A percentile compares a stretch with the other conserved stretches of the same genome.
Evolutionary conservation across 2,888 invertebrate species (phyloP).

Genomic region (Odontothrips loti): DNA sequence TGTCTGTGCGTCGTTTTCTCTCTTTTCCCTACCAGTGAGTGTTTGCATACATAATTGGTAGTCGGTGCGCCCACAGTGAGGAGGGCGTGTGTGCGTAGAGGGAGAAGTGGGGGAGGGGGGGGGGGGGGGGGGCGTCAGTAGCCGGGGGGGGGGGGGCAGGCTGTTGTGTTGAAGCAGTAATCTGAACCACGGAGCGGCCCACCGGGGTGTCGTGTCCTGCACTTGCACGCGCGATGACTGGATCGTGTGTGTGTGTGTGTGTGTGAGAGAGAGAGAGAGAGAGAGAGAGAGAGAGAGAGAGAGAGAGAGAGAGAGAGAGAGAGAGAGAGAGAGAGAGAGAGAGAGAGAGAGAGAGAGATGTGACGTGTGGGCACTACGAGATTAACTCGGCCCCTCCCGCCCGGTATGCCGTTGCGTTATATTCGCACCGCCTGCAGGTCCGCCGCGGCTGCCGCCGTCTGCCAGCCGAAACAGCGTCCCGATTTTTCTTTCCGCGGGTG

Average conservation of each 20-base stretch:
- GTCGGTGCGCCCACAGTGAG: neutral
- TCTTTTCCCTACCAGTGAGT: constrained; percentile 17
- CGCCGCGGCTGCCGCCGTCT: too few species aligned
- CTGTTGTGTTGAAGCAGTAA: too few species aligned
- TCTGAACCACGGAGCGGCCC: too few species aligned
- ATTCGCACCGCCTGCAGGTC: too few species aligned
- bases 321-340: too few species aligned
- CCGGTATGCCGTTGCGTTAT: neutral
- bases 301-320: too few species aligned
- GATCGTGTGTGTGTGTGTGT: too few species aligned
- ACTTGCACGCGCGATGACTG: too few species aligned
- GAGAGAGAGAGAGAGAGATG: neutral
- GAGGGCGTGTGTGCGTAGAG: neutral
- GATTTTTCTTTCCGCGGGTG: neutral
- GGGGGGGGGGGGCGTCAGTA: neutral
- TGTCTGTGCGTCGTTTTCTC: neutral
- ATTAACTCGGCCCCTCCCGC: neutral
- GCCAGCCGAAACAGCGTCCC: too few species aligned
- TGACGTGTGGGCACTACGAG: constrained; percentile 7
- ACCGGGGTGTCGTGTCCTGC: too few species aligned
- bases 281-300: too few species aligned
- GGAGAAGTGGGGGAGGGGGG: neutral
- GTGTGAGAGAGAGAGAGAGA: too few species aligned
- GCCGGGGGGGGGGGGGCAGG: neutral
- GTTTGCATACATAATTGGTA: constrained; percentile 25